phyloP scores from a whole-genome alignment of 2,888 invertebrate species.

The Hirtodrosophila alboralis region DNA sequence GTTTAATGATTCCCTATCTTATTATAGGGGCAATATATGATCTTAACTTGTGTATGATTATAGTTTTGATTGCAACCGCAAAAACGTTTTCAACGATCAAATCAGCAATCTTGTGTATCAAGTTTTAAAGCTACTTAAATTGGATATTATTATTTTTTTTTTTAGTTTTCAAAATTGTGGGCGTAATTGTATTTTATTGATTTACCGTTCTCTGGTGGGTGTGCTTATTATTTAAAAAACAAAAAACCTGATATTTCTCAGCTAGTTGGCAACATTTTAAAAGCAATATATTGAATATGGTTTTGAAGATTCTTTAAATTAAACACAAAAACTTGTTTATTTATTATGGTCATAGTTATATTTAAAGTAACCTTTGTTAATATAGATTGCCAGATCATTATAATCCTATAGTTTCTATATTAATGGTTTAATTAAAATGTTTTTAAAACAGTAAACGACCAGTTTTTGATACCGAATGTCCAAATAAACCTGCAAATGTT shows the following conservation, averaged over 20 bases:
- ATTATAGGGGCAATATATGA: constrained; percentile 20
- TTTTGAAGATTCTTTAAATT: not conserved
- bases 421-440: not conserved
- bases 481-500: too few species aligned
- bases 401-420: too few species aligned
- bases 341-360: too few species aligned
- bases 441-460: too few species aligned
- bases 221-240: constrained; percentile 1
- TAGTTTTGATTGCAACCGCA: constrained; percentile 38
- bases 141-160: too few species aligned
- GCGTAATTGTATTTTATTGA: constrained; percentile 43
- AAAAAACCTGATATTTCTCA: not conserved
- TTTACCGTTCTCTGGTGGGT: constrained; percentile 30
- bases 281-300: not conserved
- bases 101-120: constrained; percentile 9
- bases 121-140: constrained; percentile 12
- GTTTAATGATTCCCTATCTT: constrained; percentile 47
- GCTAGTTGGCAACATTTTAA: not conserved
- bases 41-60: constrained; percentile 11
- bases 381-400: too few species aligned
- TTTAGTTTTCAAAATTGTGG: constrained; percentile 26
- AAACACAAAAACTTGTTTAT: not conserved
- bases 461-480: too few species aligned
- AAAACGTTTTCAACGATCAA: constrained; percentile 6
- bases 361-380: too few species aligned